These are phyloP conservation scores for Cheiracanthium punctorium DNA, from an alignment of 2,888 invertebrate species.

Conservation along the genomic window DNA sequence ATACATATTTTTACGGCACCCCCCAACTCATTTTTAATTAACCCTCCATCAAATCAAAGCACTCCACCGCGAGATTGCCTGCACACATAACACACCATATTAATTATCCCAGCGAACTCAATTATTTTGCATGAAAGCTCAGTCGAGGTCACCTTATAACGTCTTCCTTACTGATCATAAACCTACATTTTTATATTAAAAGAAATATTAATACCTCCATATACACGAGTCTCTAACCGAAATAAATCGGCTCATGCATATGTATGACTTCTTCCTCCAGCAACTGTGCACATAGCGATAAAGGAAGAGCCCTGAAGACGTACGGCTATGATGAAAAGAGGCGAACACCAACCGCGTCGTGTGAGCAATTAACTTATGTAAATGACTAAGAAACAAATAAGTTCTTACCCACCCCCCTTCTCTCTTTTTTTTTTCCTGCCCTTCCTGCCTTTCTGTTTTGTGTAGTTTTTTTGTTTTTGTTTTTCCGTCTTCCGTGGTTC, in stretches of 20 bases:
- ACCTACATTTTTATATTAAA: conserved; percentile 15
- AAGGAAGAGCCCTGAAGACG: conserved; percentile 36
- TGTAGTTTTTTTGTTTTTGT: too few relatives aligned
- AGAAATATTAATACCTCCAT: conserved; percentile 11
- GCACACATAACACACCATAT: background rate
- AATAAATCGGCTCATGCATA: conserved; percentile 59
- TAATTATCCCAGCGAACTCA: background rate
- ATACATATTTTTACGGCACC: too few relatives aligned
- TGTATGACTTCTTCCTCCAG: conserved; percentile 25
- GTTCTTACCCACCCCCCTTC: conserved; percentile 20
- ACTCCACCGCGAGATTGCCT: too few relatives aligned
- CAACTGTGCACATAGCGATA: conserved; percentile 38
- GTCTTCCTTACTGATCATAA: conserved; percentile 6
- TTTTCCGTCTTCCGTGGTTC: conserved; percentile 21
- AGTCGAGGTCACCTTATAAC: background rate
- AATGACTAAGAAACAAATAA: conserved; percentile 67
- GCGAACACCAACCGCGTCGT: conserved; percentile 33
- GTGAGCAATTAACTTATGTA: conserved; percentile 68
- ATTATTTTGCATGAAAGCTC: conserved; percentile 1
- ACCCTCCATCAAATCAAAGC: too few relatives aligned
- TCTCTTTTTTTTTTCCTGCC: background rate
- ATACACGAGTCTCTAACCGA: conserved; percentile 14
- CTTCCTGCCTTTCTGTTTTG: conserved; percentile 5
- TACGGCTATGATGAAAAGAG: conserved; percentile 48
- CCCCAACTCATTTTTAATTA: too few relatives aligned